Conservation (phyloP, 2,888 invertebrate genomes). For the Autographa pulchrina region DNA sequence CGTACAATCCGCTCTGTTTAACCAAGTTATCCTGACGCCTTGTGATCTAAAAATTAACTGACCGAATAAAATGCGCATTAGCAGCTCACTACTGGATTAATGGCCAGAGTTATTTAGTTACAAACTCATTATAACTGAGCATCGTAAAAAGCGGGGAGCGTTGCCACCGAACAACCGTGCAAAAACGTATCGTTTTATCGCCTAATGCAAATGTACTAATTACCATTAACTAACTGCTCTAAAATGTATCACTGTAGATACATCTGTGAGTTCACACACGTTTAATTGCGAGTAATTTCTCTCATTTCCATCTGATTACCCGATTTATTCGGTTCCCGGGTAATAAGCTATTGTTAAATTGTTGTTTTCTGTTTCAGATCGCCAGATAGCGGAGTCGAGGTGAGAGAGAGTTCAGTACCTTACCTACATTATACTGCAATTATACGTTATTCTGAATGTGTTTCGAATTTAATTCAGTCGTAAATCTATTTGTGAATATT, state of each 20-base stretch:
- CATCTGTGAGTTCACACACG: conserved; percentile 60
- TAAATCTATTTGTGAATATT: conserved; percentile 33
- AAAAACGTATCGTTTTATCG: conserved; percentile 52
- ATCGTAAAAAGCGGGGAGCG: conserved; percentile 42
- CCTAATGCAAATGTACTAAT: conserved; percentile 55
- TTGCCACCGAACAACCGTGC: conserved; percentile 43
- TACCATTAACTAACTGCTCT: conserved; percentile 36
- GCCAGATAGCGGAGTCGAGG: conserved; percentile 65
- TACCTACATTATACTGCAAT: conserved; percentile 27
- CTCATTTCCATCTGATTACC: conserved; percentile 65
- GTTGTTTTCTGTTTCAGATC: conserved; percentile 81
- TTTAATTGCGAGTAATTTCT: conserved; percentile 56
- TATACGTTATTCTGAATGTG: conserved; percentile 32
- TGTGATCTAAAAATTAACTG: conserved; percentile 47
- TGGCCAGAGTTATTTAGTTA: conserved; percentile 31
- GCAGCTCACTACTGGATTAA: conserved; percentile 44
- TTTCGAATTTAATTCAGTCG: conserved; percentile 32
- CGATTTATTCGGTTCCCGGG: conserved; percentile 66
- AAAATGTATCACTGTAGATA: conserved; percentile 48
- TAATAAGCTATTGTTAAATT: conserved; percentile 79
- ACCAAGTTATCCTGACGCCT: conserved; percentile 28
- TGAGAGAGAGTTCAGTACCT: conserved; percentile 63
- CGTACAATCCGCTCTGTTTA: conserved; percentile 43
- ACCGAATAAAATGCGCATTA: conserved; percentile 59
- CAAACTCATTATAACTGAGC: conserved; percentile 53